Evolutionary conservation across 1,140 invertebrate genomes (phyloP).

Genomic region (Hestina assimilis): DNA sequence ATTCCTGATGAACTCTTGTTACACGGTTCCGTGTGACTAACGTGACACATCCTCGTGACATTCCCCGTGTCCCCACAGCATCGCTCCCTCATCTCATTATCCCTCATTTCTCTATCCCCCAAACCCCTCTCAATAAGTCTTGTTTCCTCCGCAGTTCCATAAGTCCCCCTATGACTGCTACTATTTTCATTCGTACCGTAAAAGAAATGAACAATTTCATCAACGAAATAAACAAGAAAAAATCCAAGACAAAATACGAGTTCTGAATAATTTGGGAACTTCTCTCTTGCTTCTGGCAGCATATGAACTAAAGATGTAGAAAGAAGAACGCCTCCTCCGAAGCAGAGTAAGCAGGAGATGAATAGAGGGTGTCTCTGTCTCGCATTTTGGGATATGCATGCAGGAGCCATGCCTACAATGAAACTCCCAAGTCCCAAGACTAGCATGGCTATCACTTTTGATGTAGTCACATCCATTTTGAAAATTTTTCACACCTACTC

Average conservation of each 20-base stretch:
- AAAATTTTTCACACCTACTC: not conserved
- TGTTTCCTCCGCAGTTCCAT: conserved; percentile 54
- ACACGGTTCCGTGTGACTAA: conserved; percentile 81
- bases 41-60: conserved; percentile 81
- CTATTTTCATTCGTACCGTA: conserved; percentile 60
- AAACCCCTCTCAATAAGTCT: conserved; percentile 31
- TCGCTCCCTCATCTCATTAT: conserved; percentile 53
- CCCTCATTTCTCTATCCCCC: conserved; percentile 36
- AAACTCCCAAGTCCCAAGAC: conserved; percentile 84
- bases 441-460: conserved; percentile 85
- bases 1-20: conserved; percentile 77
- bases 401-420: conserved; percentile 83
- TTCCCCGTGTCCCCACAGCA: conserved; percentile 70
- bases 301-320: conserved; percentile 91
- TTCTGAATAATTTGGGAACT: conserved; percentile 81
- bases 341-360: conserved; percentile 85
- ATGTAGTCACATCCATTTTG: conserved; percentile 74
- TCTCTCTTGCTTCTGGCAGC: conserved; percentile 86
- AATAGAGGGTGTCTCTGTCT: conserved; percentile 79
- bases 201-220: conserved; percentile 85
- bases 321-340: conserved; percentile 91
- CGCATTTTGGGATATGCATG: conserved; percentile 78
- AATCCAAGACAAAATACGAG: conserved; percentile 87
- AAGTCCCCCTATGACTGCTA: conserved; percentile 17
- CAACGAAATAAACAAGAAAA: conserved; percentile 88